phyloP scores from a whole-genome alignment of 2,888 invertebrate genomes.

The Leptinotarsa peninsularis region DNA sequence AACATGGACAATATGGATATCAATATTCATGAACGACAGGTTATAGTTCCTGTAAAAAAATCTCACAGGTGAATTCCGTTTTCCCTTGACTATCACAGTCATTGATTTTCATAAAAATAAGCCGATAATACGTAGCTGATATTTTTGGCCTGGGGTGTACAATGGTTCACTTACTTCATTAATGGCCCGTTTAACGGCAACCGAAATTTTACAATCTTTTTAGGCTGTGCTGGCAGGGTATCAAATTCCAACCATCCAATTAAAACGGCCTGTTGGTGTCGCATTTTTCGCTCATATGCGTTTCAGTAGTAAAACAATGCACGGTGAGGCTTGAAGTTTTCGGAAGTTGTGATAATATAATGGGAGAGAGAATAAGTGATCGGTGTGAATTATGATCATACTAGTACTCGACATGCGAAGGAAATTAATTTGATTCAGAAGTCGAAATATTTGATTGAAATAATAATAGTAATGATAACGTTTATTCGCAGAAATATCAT shows the following conservation, averaged over 20 bases:
- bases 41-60: not conserved
- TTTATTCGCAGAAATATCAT: too few species aligned
- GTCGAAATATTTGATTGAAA: too few species aligned
- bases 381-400: too few species aligned
- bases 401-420: too few species aligned
- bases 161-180: not conserved
- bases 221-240: not conserved
- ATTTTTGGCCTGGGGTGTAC: not conserved
- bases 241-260: not conserved
- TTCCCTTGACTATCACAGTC: not conserved
- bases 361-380: not conserved
- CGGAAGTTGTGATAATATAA: not conserved
- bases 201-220: constrained; percentile 5
- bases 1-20: not conserved
- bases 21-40: not conserved
- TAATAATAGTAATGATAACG: too few species aligned
- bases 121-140: not conserved
- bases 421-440: too few species aligned
- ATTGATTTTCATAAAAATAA: not conserved
- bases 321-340: not conserved
- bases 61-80: not conserved
- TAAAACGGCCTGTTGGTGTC: not conserved
- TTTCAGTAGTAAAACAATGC: not conserved
- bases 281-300: not conserved
- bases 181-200: constrained; percentile 7